Conservation (phyloP, 2,113 vertebrate species). For the Dinomys branickii region DNA sequence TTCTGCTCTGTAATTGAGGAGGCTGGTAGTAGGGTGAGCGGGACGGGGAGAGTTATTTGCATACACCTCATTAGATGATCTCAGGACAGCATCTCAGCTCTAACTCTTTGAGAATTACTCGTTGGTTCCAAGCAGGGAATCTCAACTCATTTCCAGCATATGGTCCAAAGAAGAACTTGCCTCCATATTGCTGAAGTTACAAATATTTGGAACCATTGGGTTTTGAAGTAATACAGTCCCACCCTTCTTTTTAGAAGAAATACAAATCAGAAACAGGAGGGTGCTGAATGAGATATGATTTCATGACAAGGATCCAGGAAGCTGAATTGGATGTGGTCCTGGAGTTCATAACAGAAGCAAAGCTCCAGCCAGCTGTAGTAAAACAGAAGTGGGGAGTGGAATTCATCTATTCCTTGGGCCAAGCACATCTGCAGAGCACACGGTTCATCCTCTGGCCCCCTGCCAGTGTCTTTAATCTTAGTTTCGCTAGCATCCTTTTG, state of each 20-base stretch:
- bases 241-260: background rate
- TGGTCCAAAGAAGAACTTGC: background rate
- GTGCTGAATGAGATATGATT: background rate
- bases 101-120: background rate
- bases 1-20: constrained; percentile 48
- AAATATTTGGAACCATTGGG: background rate
- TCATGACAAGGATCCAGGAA: background rate
- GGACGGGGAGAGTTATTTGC: constrained; percentile 6
- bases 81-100: background rate
- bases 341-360: background rate
- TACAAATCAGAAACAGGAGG: background rate
- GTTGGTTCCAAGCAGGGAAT: background rate
- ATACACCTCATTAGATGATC: constrained; percentile 50
- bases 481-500: background rate
- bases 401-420: no score
- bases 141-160: background rate
- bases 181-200: background rate
- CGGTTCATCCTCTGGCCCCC: background rate
- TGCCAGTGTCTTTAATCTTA: background rate
- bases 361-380: background rate
- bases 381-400: background rate
- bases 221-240: background rate
- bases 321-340: background rate
- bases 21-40: background rate
- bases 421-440: no score